Percentiles rank a stretch among this genome's conserved stretches.
These are phyloP conservation scores for Labeo calbasu DNA, from an alignment of 2,797 vertebrate genomes.

Conservation along the genomic window DNA sequence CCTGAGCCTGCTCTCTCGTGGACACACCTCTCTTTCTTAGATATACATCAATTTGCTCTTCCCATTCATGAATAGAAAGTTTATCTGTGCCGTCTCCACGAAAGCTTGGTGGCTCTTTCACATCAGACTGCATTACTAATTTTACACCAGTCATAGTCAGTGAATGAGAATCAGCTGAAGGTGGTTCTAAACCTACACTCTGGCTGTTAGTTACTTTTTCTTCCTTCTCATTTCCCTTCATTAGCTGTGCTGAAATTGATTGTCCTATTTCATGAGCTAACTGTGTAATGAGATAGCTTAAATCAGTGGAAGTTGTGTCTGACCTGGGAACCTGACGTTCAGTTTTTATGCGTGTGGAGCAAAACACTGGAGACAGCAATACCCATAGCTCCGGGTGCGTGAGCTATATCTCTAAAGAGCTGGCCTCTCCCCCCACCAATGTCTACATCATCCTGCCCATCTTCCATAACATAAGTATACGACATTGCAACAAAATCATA, in stretches of 20 bases:
- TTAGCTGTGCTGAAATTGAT: not conserved
- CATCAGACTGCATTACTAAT: conserved; percentile 47
- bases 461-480: not conserved
- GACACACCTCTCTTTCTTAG: conserved; percentile 43
- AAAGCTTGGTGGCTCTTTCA: conserved; percentile 43
- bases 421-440: not conserved
- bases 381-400: not conserved
- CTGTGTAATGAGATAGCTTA: not conserved
- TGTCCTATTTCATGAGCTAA: not conserved
- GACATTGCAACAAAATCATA: not conserved
- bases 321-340: not conserved
- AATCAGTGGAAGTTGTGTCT: not conserved
- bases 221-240: not conserved
- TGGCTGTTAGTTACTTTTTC: not conserved
- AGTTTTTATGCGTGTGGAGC: not conserved
- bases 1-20: conserved; percentile 17
- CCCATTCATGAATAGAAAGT: conserved; percentile 45
- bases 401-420: not conserved
- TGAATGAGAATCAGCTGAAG: not conserved
- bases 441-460: not conserved
- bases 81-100: conserved; percentile 48
- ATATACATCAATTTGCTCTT: conserved; percentile 45
- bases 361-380: not conserved
- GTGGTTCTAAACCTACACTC: not conserved
- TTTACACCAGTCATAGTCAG: conserved; percentile 48